phyloP scores from a whole-genome alignment of 2,113 vertebrate species.

The Scophthalmus maximus region DNA sequence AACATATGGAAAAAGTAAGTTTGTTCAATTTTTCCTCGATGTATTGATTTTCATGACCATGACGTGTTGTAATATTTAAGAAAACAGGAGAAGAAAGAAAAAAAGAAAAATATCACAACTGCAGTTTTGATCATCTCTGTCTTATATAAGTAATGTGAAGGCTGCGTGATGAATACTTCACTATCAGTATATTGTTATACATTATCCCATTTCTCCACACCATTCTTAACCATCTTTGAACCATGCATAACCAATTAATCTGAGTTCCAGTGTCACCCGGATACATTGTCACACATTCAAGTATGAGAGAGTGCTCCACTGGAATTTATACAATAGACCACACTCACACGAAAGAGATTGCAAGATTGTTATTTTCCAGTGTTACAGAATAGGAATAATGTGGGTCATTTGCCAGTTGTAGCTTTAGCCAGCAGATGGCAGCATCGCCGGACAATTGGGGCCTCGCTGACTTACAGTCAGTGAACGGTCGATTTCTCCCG shows the following conservation, averaged over 20 bases:
- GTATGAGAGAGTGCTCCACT: background rate
- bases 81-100: background rate
- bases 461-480: constrained; percentile 3
- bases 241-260: background rate
- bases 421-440: constrained; percentile 60
- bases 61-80: background rate
- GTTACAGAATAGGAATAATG: constrained; percentile 11
- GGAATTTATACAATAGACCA: background rate
- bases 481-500: constrained; percentile 22
- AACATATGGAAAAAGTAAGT: too few species aligned
- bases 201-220: too few species aligned
- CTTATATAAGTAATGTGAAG: background rate
- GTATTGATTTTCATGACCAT: too few species aligned
- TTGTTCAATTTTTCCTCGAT: background rate
- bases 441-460: constrained; percentile 50
- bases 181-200: too few species aligned
- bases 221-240: too few species aligned
- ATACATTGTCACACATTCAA: background rate
- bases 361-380: background rate
- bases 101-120: background rate
- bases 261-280: too few species aligned
- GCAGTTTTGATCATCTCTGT: background rate
- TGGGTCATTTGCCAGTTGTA: constrained; percentile 8
- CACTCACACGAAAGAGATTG: background rate
- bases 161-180: background rate